phyloP scores from a whole-genome alignment of 2,113 vertebrate genomes.

The Cettia cetti region DNA sequence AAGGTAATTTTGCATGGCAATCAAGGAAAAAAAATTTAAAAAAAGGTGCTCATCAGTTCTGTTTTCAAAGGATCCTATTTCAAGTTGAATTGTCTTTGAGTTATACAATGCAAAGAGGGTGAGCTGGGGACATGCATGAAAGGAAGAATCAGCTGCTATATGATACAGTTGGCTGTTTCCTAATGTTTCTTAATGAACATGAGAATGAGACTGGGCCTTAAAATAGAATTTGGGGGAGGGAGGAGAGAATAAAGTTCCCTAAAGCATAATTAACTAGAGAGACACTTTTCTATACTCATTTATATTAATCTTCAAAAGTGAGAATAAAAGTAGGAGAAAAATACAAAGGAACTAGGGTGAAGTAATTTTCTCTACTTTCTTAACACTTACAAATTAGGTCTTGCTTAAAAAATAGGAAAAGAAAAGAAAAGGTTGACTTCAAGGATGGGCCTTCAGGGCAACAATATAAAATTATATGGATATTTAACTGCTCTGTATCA shows the following conservation, averaged over 20 bases:
- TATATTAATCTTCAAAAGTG: slow-evolving; percentile 51
- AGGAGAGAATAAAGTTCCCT: slow-evolving; percentile 26
- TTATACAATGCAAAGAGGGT: not conserved
- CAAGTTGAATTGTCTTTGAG: not conserved
- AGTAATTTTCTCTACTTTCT: slow-evolving; percentile 16
- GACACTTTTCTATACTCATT: slow-evolving; percentile 17
- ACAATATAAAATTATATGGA: slow-evolving; percentile 44
- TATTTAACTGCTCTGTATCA: slow-evolving; percentile 39
- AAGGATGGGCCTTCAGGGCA: slow-evolving; percentile 31
- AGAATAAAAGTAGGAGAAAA: slow-evolving; percentile 15
- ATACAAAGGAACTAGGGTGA: slow-evolving; percentile 2
- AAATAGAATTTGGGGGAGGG: slow-evolving; percentile 43
- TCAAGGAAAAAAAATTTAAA: not conserved
- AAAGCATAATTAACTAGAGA: slow-evolving; percentile 33
- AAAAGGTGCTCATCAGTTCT: not conserved
- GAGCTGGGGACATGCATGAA: slow-evolving; percentile 1
- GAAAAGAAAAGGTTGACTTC: slow-evolving; percentile 16
- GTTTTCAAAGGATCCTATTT: not conserved
- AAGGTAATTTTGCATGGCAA: not conserved
- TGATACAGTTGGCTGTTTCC: not conserved
- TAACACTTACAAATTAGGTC: slow-evolving; percentile 41
- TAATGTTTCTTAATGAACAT: slow-evolving; percentile 54
- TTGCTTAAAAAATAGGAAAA: slow-evolving; percentile 22
- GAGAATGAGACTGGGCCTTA: not conserved
- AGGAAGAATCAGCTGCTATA: not conserved